phyloP scores from a whole-genome alignment of 2,113 vertebrate genomes.

The Thomomys bottae region DNA sequence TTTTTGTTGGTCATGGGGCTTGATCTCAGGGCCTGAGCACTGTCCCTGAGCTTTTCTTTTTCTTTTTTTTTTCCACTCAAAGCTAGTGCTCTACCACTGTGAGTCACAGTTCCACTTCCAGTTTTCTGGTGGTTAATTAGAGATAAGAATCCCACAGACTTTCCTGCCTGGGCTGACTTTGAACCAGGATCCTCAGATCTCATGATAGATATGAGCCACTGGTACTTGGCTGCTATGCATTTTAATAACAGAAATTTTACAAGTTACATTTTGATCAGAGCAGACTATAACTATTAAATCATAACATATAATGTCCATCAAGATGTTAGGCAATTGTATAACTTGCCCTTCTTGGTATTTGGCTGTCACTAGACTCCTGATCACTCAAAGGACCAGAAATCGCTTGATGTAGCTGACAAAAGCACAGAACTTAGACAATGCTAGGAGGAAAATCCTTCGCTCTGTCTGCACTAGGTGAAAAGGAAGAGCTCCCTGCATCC shows the following conservation, averaged over 20 bases:
- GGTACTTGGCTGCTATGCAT: background rate
- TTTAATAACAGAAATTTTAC: background rate
- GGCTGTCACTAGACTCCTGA: background rate
- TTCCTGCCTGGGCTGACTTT: too few species aligned
- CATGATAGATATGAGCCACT: too few species aligned
- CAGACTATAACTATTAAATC: background rate
- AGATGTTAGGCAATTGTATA: background rate
- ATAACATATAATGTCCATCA: background rate
- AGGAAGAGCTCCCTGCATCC: background rate
- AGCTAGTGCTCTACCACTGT: too few species aligned
- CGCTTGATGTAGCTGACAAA: background rate
- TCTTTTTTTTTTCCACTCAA: too few species aligned
- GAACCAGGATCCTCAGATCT: too few species aligned
- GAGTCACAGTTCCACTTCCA: too few species aligned
- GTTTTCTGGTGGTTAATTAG: too few species aligned
- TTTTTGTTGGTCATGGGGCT: too few species aligned
- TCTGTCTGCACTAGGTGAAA: background rate
- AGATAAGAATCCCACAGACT: too few species aligned
- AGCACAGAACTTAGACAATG: background rate
- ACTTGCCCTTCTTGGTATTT: background rate
- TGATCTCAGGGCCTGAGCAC: too few species aligned
- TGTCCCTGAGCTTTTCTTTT: too few species aligned
- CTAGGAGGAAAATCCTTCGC: background rate
- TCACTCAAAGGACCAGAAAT: background rate
- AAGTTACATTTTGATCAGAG: slow-evolving; percentile 1